Percentiles rank a stretch among this genome's conserved stretches.
Evolutionary conservation across 2,888 invertebrate genomes (phyloP).

Genomic region (Phyto melanocephala): DNA sequence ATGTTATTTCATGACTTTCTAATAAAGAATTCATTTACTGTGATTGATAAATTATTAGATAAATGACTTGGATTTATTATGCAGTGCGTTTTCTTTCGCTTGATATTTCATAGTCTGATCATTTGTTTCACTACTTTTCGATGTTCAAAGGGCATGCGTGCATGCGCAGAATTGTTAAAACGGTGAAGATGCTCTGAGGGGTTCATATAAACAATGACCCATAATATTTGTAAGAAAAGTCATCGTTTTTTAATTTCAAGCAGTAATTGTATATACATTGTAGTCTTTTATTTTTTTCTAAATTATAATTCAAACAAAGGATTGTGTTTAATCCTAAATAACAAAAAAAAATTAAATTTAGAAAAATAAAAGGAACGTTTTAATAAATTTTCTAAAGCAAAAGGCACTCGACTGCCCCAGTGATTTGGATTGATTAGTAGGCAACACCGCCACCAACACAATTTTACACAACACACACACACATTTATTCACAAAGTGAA

Average conservation of each 20-base stretch:
- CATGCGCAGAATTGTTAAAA: slow-evolving; percentile 22
- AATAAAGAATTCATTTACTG: slow-evolving; percentile 15
- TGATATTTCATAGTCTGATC: neutral
- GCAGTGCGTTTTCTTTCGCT: neutral
- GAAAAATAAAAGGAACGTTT: neutral
- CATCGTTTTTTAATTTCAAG: slow-evolving; percentile 23
- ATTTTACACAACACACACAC: neutral
- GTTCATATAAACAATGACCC: slow-evolving; percentile 51
- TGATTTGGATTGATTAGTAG: slow-evolving; percentile 31
- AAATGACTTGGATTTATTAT: slow-evolving; percentile 55
- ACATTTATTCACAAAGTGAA: neutral
- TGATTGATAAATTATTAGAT: slow-evolving; percentile 56
- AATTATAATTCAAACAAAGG: slow-evolving; percentile 21
- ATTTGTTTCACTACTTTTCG: neutral
- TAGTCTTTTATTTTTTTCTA: neutral
- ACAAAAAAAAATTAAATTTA: neutral
- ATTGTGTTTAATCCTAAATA: slow-evolving; percentile 10
- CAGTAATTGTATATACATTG: neutral
- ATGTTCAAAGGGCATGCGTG: slow-evolving; percentile 18
- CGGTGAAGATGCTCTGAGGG: neutral
- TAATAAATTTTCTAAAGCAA: neutral
- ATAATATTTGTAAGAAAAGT: neutral
- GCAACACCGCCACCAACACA: slow-evolving; percentile 4
- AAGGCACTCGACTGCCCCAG: neutral
- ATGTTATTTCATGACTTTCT: slow-evolving; percentile 30